Percentiles rank a stretch among this genome's conserved stretches.
These are phyloP conservation scores for Amblyjoppa fuscipennis DNA, from an alignment of 2,888 invertebrate genomes.

Conservation along the genomic window DNA sequence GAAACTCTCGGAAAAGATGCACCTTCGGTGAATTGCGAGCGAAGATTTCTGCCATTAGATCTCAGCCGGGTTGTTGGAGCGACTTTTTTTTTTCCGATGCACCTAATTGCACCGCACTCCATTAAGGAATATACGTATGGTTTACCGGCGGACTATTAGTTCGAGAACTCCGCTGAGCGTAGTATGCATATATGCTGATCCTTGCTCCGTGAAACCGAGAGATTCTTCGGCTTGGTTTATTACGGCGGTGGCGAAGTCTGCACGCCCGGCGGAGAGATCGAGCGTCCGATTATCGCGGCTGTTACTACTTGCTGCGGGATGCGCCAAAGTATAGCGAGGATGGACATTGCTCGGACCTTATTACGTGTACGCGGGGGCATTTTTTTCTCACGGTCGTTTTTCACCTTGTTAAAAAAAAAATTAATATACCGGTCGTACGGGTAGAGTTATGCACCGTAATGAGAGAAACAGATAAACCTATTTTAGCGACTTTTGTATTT, in stretches of 20 bases:
- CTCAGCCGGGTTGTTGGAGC: background rate
- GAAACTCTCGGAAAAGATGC: conserved; percentile 56
- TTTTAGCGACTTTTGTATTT: background rate
- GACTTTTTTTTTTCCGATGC: background rate
- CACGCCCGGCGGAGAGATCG: conserved; percentile 22
- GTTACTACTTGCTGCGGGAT: conserved; percentile 31
- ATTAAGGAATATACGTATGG: conserved; percentile 39
- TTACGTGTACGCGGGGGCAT: background rate
- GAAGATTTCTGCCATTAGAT: conserved; percentile 17
- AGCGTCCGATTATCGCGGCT: conserved; percentile 47
- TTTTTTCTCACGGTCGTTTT: background rate
- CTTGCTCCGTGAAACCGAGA: conserved; percentile 11
- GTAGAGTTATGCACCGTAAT: background rate
- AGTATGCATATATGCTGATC: conserved; percentile 24
- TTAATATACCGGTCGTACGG: background rate
- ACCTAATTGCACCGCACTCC: conserved; percentile 45
- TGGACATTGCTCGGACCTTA: background rate
- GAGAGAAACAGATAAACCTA: background rate
- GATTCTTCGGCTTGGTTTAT: conserved; percentile 27
- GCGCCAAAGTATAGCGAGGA: background rate
- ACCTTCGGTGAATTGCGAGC: conserved; percentile 35
- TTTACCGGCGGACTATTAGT: conserved; percentile 11
- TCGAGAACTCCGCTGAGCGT: conserved; percentile 11
- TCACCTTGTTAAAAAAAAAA: background rate
- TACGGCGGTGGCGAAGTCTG: conserved; percentile 15